Evolutionary conservation across 2,797 vertebrate genomes (phyloP).

Genomic region (Sternarchorhynchus goeldii): DNA sequence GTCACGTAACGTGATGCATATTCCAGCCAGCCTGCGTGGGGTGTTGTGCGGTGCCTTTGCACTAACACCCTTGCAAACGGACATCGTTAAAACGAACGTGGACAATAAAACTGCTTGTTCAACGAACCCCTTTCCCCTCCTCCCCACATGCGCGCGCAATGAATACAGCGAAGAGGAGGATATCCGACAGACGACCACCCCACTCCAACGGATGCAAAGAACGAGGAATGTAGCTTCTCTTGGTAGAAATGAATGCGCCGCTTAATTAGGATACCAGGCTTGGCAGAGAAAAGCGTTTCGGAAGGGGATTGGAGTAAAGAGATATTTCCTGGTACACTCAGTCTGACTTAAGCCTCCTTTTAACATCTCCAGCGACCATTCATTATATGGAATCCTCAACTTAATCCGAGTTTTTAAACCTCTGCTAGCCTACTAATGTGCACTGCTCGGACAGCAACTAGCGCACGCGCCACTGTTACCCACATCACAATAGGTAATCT

Average conservation of each 20-base stretch:
- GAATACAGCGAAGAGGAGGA: conserved; percentile 57
- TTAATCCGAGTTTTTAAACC: conserved; percentile 64
- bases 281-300: conserved; percentile 63
- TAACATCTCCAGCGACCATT: conserved; percentile 72
- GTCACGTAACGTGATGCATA: conserved; percentile 75
- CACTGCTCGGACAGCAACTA: conserved; percentile 36
- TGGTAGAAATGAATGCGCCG: conserved; percentile 77
- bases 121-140: conserved; percentile 12
- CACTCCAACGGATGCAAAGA: conserved; percentile 76
- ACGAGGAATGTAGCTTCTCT: conserved; percentile 77
- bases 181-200: conserved; percentile 75
- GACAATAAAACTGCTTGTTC: conserved; percentile 45
- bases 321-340: conserved; percentile 69
- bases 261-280: conserved; percentile 77
- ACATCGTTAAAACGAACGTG: conserved; percentile 71
- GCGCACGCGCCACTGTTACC: conserved; percentile 63
- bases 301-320: conserved; percentile 64
- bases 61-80: conserved; percentile 73
- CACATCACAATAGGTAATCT: conserved; percentile 70
- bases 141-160: conserved; percentile 12
- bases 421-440: conserved; percentile 44
- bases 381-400: conserved; percentile 71
- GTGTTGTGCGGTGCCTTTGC: conserved; percentile 76
- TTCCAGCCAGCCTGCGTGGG: conserved; percentile 76
- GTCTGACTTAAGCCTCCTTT: conserved; percentile 69